Evolutionary conservation across 2,113 vertebrate species (phyloP).

Genomic region (Antennarius striatus): DNA sequence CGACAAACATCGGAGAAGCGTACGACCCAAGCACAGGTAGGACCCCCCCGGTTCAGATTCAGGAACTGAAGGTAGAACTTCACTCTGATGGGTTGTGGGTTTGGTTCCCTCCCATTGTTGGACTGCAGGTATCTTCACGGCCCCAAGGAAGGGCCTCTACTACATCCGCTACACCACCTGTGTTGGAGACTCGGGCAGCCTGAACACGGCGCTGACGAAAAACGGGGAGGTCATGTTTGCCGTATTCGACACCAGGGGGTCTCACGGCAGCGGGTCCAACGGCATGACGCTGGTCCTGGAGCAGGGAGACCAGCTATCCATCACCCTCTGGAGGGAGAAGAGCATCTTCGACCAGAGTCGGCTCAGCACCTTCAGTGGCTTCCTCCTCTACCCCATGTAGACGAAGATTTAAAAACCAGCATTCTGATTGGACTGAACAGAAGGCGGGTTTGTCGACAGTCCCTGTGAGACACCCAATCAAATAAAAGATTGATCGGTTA

Average conservation of each 20-base stretch:
- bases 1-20: constrained; percentile 20
- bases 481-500: too few relatives aligned
- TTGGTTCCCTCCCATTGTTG: neutral
- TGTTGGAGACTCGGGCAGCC: neutral
- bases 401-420: too few relatives aligned
- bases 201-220: constrained; percentile 35
- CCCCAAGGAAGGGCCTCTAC: constrained; percentile 16
- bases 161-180: constrained; percentile 26
- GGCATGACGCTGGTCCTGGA: constrained; percentile 34
- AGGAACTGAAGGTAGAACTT: too few relatives aligned
- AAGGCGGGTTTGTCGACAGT: too few relatives aligned
- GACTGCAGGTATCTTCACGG: constrained; percentile 27
- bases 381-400: constrained; percentile 36
- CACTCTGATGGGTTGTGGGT: too few relatives aligned
- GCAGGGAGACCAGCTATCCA: constrained; percentile 8
- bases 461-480: too few relatives aligned
- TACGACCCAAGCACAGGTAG: constrained; percentile 25
- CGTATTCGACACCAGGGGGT: constrained; percentile 1
- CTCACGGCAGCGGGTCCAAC: constrained; percentile 20
- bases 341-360: constrained; percentile 29
- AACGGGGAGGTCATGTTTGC: constrained; percentile 17
- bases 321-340: neutral
- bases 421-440: too few relatives aligned
- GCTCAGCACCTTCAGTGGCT: constrained; percentile 41
- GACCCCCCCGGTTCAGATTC: neutral